Evolutionary conservation across 2,797 vertebrate species (phyloP).

Genomic region (Coranthus polyacanthus): DNA sequence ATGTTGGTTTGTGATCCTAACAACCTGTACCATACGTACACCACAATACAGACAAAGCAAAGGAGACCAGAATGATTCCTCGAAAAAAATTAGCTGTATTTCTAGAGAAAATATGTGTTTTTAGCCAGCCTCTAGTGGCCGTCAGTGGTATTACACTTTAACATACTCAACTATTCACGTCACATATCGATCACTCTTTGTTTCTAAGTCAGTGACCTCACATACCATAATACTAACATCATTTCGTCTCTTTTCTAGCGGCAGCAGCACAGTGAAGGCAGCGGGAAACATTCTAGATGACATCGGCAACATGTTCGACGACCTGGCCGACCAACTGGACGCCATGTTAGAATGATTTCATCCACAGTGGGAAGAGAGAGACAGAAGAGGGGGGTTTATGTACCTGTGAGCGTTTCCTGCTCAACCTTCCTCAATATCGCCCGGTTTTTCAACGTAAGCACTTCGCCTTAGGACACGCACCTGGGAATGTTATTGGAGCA

Average conservation of each 20-base stretch:
- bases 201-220: background rate
- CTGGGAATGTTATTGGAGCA: constrained; percentile 45
- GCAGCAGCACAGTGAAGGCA: constrained; percentile 68
- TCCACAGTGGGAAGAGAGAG: background rate
- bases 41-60: no score
- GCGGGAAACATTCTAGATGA: constrained; percentile 95
- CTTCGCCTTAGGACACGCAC: constrained; percentile 65
- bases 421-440: constrained; percentile 14
- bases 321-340: constrained; percentile 94
- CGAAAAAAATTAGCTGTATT: no score
- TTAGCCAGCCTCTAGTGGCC: no score
- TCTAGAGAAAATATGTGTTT: no score
- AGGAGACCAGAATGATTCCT: no score
- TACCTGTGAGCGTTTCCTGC: constrained; percentile 46
- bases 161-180: no score
- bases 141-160: no score
- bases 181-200: no score
- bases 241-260: constrained; percentile 23
- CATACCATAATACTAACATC: background rate
- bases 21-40: no score
- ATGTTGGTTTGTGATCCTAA: no score
- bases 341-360: constrained; percentile 92
- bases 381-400: background rate
- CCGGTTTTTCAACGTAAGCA: constrained; percentile 45
- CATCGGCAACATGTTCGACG: constrained; percentile 97